Percentiles rank a stretch among this genome's conserved stretches.
These are phyloP conservation scores for Drosophila pallidifrons DNA, from an alignment of 1,140 invertebrate genomes.

Conservation along the genomic window DNA sequence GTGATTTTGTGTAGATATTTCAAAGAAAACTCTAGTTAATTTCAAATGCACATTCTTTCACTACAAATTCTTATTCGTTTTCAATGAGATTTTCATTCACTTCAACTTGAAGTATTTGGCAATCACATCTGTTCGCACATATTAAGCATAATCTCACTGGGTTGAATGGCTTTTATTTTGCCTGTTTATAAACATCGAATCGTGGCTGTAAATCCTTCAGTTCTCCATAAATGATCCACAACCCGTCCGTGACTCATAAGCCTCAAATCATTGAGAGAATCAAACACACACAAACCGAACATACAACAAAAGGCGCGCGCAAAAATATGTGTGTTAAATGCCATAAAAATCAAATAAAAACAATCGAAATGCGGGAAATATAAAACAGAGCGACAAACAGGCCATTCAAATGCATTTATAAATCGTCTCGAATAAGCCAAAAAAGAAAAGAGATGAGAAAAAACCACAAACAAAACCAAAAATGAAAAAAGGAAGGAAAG, in stretches of 20 bases:
- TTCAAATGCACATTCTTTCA: no score
- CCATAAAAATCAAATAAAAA: conserved; percentile 73
- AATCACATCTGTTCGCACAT: background rate
- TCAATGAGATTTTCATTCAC: background rate
- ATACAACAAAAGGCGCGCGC: conserved; percentile 43
- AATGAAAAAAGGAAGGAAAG: conserved; percentile 11
- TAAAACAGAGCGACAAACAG: conserved; percentile 54
- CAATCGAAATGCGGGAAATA: conserved; percentile 68
- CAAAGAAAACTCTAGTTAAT: background rate
- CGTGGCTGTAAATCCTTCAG: conserved; percentile 42
- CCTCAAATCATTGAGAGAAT: conserved; percentile 40
- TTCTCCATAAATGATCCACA: conserved; percentile 42
- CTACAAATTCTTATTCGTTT: no score
- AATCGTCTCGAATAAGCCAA: conserved; percentile 59
- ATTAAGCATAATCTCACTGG: background rate
- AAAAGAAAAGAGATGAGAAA: conserved; percentile 19
- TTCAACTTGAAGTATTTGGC: background rate
- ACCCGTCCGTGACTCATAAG: conserved; percentile 56
- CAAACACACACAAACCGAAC: background rate
- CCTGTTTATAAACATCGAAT: conserved; percentile 14
- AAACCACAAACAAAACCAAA: conserved; percentile 27
- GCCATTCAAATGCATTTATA: conserved; percentile 71
- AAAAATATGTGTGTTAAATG: conserved; percentile 62
- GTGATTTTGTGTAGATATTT: background rate
- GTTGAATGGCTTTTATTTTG: conserved; percentile 8